phyloP scores from a whole-genome alignment of 35 echinoderm and acorn worm genomes.

The Apostichopus parvimensis region DNA sequence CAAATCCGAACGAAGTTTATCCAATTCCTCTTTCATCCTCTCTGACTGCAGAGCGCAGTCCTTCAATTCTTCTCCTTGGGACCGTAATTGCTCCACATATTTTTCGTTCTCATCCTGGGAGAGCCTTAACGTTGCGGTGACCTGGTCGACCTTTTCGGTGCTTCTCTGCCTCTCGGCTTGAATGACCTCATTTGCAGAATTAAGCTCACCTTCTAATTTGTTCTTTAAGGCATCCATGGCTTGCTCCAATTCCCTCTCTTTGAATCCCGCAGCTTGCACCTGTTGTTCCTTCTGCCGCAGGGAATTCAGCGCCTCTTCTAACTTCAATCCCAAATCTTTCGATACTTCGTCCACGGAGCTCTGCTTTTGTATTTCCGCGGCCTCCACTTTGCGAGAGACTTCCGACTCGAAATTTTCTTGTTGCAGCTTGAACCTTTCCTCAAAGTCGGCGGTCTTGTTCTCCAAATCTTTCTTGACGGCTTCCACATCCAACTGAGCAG shows the following conservation, averaged over 20 bases:
- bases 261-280: slow-evolving; percentile 77
- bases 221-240: slow-evolving; percentile 71
- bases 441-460: slow-evolving; percentile 77
- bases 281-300: slow-evolving; percentile 72
- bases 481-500: slow-evolving; percentile 59
- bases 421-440: slow-evolving; percentile 86
- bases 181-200: slow-evolving; percentile 66
- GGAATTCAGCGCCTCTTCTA: slow-evolving; percentile 71
- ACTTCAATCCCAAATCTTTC: slow-evolving; percentile 72
- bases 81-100: slow-evolving; percentile 40
- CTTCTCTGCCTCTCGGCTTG: slow-evolving; percentile 69
- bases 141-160: slow-evolving; percentile 59
- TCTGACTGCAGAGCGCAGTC: slow-evolving; percentile 26
- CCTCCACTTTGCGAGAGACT: slow-evolving; percentile 69
- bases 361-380: slow-evolving; percentile 88
- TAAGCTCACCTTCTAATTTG: slow-evolving; percentile 83
- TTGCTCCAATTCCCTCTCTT: slow-evolving; percentile 79
- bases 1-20: slow-evolving; percentile 13
- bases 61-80: slow-evolving; percentile 57
- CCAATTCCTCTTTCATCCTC: slow-evolving; percentile 26
- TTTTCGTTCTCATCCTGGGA: slow-evolving; percentile 46
- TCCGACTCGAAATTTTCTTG: slow-evolving; percentile 94
- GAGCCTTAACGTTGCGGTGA: slow-evolving; percentile 51
- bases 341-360: slow-evolving; percentile 87
- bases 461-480: slow-evolving; percentile 65